Evolutionary conservation across 2,797 vertebrate genomes (phyloP).

Genomic region (Chrosomus eos): DNA sequence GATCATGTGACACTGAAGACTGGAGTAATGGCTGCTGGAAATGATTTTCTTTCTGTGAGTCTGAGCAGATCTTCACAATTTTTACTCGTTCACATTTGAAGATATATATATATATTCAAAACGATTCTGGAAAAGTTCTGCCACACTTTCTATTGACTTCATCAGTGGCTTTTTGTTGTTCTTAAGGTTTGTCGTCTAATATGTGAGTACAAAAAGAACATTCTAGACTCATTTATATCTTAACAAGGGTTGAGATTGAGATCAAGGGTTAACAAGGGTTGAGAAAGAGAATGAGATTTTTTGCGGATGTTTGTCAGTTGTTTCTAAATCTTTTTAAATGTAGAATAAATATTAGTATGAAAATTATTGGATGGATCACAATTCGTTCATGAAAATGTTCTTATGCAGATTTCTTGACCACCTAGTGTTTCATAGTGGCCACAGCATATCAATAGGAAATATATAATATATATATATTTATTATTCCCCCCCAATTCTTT

Average conservation of each 20-base stretch:
- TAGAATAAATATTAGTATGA: not conserved
- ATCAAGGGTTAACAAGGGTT: too few species aligned
- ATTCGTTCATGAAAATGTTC: not conserved
- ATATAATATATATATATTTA: not conserved
- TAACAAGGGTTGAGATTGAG: too few species aligned
- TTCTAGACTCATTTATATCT: not conserved
- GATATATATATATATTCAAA: too few species aligned
- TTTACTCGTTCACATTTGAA: not conserved
- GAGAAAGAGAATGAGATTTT: too few species aligned
- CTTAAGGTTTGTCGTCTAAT: not conserved
- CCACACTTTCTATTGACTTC: not conserved
- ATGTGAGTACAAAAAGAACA: not conserved
- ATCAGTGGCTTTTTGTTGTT: not conserved
- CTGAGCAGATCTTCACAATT: not conserved
- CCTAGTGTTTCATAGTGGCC: not conserved
- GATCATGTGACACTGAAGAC: not conserved
- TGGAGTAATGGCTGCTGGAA: not conserved
- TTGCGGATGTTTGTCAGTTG: not conserved
- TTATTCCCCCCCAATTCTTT: too few species aligned
- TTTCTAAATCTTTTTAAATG: not conserved
- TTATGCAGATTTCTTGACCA: not conserved
- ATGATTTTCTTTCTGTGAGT: not conserved
- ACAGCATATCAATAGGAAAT: not conserved
- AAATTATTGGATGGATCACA: not conserved
- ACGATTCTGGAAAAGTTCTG: not conserved